These are phyloP conservation scores for Chrysodeixis includens DNA, from an alignment of 2,888 invertebrate genomes.

Conservation along the genomic window DNA sequence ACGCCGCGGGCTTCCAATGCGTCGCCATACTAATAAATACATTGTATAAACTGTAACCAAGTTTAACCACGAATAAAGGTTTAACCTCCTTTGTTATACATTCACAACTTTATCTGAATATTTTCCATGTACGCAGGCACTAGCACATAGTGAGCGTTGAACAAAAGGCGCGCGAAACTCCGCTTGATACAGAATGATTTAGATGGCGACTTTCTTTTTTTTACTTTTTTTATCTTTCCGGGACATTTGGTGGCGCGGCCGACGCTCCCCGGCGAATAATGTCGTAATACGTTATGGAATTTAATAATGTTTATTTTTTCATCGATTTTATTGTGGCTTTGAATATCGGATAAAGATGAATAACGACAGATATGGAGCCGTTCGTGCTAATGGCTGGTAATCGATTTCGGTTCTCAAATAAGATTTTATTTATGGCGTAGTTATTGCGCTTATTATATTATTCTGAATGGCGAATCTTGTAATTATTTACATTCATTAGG, in stretches of 20 bases:
- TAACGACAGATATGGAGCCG: conserved; percentile 5
- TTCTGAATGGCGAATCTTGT: neutral
- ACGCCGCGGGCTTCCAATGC: neutral
- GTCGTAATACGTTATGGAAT: conserved; percentile 49
- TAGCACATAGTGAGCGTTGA: conserved; percentile 44
- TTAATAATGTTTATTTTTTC: conserved; percentile 50
- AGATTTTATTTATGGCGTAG: conserved; percentile 1
- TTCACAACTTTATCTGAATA: conserved; percentile 49
- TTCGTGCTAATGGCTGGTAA: conserved; percentile 2
- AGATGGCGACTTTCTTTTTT: conserved; percentile 59
- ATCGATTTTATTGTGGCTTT: conserved; percentile 31
- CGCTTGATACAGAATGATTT: conserved; percentile 60
- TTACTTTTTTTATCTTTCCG: conserved; percentile 69
- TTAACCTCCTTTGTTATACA: conserved; percentile 11
- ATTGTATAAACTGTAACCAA: neutral
- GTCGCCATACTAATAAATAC: conserved; percentile 5
- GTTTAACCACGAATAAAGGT: conserved; percentile 9
- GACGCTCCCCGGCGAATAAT: conserved; percentile 38
- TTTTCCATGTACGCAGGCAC: conserved; percentile 42
- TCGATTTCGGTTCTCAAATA: conserved; percentile 7
- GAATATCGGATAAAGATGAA: conserved; percentile 14
- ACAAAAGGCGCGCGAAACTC: conserved; percentile 38
- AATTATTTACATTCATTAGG: neutral
- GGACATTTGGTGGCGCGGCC: conserved; percentile 62
- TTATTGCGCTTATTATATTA: conserved; percentile 1